Evolutionary conservation across 2,797 vertebrate genomes (phyloP).

Genomic region (Sphenodon punctatus): DNA sequence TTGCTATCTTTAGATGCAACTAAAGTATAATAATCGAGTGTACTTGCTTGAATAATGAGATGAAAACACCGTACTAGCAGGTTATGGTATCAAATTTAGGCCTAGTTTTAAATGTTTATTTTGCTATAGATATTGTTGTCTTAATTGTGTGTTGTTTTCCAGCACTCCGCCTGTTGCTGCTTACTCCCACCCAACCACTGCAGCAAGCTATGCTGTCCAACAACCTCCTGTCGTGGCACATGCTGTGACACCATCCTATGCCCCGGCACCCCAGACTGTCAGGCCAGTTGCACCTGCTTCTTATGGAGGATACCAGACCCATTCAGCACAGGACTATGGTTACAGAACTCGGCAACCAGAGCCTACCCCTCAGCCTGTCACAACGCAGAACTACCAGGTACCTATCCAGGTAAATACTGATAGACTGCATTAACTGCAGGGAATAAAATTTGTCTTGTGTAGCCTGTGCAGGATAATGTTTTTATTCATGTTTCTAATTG

Average conservation of each 20-base stretch:
- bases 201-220: conserved; percentile 73
- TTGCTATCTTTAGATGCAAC: not conserved
- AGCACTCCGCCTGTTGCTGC: conserved; percentile 76
- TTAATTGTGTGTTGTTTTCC: not conserved
- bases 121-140: not conserved
- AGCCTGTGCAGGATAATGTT: no score
- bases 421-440: no score
- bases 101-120: not conserved
- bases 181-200: conserved; percentile 73
- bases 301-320: conserved; percentile 72
- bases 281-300: conserved; percentile 62
- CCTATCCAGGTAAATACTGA: no score
- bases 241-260: conserved; percentile 73
- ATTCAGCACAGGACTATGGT: conserved; percentile 69
- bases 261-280: conserved; percentile 64
- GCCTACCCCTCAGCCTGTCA: not conserved
- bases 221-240: conserved; percentile 69
- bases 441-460: no score
- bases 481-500: no score
- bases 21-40: not conserved
- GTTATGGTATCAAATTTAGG: not conserved
- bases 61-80: not conserved
- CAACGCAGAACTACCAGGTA: conserved; percentile 79
- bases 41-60: not conserved
- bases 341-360: conserved; percentile 65